Evolutionary conservation across 2,888 invertebrate species (phyloP).

Genomic region (Morinoia aosen): DNA sequence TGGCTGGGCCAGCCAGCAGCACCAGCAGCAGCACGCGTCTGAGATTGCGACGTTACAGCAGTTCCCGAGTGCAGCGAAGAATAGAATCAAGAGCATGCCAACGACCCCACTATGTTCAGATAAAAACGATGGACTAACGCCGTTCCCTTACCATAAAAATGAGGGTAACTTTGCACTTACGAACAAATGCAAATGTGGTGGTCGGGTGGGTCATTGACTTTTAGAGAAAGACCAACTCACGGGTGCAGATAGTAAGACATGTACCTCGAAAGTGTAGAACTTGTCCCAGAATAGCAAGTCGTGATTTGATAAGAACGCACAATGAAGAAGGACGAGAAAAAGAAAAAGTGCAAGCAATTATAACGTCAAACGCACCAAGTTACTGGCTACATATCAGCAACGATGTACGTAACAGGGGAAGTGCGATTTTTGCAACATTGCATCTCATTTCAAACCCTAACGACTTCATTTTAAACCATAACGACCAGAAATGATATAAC

Average conservation of each 20-base stretch:
- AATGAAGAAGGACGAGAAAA: background rate
- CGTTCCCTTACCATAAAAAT: background rate
- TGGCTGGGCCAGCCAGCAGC: background rate
- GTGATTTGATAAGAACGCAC: too few relatives aligned
- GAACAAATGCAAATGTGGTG: too few relatives aligned
- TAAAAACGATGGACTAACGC: background rate
- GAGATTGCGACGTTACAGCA: background rate
- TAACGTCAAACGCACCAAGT: background rate
- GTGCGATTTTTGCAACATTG: background rate
- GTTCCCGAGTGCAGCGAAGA: background rate
- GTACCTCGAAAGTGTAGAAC: too few relatives aligned
- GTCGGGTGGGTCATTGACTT: too few relatives aligned
- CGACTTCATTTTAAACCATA: background rate
- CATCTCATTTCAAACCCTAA: background rate
- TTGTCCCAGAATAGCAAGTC: too few relatives aligned
- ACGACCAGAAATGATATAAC: background rate
- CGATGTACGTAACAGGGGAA: background rate
- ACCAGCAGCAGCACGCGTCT: background rate
- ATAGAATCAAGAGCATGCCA: constrained; percentile 19
- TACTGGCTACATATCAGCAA: background rate
- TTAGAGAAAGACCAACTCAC: too few relatives aligned
- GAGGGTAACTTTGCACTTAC: too few relatives aligned
- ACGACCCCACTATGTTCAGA: background rate
- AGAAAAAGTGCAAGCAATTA: background rate
- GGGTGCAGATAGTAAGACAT: too few relatives aligned